A percentile compares a stretch with the other conserved stretches of the same genome.
phyloP scores from a whole-genome alignment of 2,113 vertebrate species.

The Ctenomys sociabilis region DNA sequence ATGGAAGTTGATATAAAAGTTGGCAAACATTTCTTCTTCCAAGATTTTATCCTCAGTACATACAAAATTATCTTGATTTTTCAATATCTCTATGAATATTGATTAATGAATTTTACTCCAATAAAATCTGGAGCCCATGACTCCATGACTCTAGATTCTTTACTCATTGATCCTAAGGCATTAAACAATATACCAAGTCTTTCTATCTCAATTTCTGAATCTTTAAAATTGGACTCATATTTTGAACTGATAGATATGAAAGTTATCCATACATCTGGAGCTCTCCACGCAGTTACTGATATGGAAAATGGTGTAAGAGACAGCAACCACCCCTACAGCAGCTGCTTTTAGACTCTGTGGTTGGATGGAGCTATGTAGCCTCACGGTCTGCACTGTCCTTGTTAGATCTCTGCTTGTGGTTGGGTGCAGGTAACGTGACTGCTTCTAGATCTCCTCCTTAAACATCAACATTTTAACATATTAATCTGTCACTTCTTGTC shows the following conservation, averaged over 20 bases:
- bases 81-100: neutral
- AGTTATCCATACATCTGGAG: neutral
- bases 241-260: neutral
- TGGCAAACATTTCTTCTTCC: neutral
- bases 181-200: neutral
- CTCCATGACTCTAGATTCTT: neutral
- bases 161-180: neutral
- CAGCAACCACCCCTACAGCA: neutral
- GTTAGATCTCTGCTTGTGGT: neutral
- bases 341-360: too few relatives aligned
- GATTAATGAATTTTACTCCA: neutral
- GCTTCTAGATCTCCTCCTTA: neutral
- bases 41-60: neutral
- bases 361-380: rapidly evolving
- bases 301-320: neutral
- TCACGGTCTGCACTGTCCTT: neutral
- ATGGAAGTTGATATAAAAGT: neutral
- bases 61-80: neutral
- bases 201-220: neutral
- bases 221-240: neutral
- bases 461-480: neutral
- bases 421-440: neutral
- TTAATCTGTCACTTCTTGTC: neutral
- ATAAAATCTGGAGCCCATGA: neutral
- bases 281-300: neutral